A percentile compares a stretch with the other conserved stretches of the same genome.
These are phyloP conservation scores for Lithophane ornitopus DNA, from an alignment of 2,888 invertebrate species.

Conservation along the genomic window DNA sequence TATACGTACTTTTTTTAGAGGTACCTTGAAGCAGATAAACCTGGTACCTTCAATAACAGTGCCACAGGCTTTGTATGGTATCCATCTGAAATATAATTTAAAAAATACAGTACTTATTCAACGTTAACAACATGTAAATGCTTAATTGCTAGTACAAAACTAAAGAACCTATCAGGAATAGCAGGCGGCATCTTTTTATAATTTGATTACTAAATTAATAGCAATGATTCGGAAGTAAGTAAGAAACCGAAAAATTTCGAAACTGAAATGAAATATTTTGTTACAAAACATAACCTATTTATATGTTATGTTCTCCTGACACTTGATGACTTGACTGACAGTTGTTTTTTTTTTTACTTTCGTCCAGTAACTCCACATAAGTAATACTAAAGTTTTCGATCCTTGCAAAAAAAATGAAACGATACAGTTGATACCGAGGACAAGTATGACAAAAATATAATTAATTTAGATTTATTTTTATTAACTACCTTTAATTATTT, in stretches of 20 bases:
- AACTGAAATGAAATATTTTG: not conserved
- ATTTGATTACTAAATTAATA: not conserved
- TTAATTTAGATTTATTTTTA: no score
- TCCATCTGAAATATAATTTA: slow-evolving; percentile 90
- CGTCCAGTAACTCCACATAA: not conserved
- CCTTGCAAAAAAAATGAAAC: not conserved
- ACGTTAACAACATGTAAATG: not conserved
- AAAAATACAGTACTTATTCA: not conserved
- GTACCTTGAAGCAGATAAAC: slow-evolving; percentile 94
- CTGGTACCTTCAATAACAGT: slow-evolving; percentile 92
- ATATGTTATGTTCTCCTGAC: not conserved
- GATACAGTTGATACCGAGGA: not conserved
- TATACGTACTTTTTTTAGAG: slow-evolving; percentile 86
- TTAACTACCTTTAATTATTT: no score
- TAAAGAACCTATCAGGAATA: slow-evolving; percentile 81
- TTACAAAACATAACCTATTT: slow-evolving; percentile 38
- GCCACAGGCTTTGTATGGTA: slow-evolving; percentile 91
- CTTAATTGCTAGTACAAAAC: not conserved
- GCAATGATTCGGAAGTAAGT: not conserved
- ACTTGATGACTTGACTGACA: not conserved
- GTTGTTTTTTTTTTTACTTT: not conserved
- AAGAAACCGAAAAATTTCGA: not conserved
- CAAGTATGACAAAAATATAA: no score
- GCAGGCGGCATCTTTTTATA: slow-evolving; percentile 67
- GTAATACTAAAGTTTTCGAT: no score